Base-by-base conservation (phyloP, 1,140 invertebrate genomes). In the Himalopsyche phryganea region DNA sequence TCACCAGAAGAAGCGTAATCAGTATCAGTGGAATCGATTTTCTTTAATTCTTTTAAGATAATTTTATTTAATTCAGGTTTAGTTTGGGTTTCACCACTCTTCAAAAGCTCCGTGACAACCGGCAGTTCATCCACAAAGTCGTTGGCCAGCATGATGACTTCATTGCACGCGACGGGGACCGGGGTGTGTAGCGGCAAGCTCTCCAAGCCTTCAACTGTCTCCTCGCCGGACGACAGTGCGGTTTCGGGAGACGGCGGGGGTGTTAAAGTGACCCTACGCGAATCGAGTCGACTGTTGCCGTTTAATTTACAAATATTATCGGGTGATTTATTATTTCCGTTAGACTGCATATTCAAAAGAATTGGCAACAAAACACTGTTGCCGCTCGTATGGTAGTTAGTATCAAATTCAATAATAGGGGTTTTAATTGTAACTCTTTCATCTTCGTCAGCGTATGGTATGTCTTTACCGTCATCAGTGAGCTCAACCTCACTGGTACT, bases 401-500 rank as follows among this genome's bases (percentile, higher is more conserved):
- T 71, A 13, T 71, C 74, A 9, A 77, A 71, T 67, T 79, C 75
- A 38, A 79, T 77, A 3, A 72, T 75, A 14, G 75, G 76, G 32
- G 77, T 77, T 55, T 74, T 72, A 49, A 77, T 76, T 17, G 72
- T 69, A 10, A 77, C 69, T 40, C 70, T 69, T 52, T 68, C 67
- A 61, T 78, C 77, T 72, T 56, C 54, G 19, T 41, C 49, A 9
- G 40, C 15, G 14, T 49, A 44, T 32, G 48, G 45, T n/a, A 36
- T 69, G 58, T 72, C 73, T 28, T 49, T 60, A 46, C 73, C 71
- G 49, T 77, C 71, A 50, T 65, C 70, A 28, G 68, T 61, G 28
- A 75, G 71, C 46, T 77, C 71, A 46, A 76, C 65, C 28, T 77
- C 78, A 66, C 76, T 77, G 20, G 75, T 76, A 47, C 75, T 77